Evolutionary conservation across 2,113 vertebrate genomes (phyloP).

Genomic region (Chitala chitala): DNA sequence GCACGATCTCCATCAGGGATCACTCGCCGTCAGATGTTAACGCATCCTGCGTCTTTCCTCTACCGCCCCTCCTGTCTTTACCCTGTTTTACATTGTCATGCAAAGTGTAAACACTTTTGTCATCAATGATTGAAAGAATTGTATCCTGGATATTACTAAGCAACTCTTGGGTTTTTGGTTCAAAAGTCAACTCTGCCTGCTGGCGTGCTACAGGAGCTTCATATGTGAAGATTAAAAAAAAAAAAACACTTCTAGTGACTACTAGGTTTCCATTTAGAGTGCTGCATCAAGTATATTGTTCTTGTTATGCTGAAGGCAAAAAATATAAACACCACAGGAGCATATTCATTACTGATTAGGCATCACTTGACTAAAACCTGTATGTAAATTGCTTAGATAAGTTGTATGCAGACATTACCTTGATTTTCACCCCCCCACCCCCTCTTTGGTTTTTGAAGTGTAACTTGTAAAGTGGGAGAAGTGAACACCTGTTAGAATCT

Average conservation of each 20-base stretch:
- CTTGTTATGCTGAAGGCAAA: conserved; percentile 77
- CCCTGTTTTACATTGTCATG: conserved; percentile 15
- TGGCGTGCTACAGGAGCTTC: conserved; percentile 82
- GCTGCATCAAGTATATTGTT: conserved; percentile 88
- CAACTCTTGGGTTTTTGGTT: conserved; percentile 49
- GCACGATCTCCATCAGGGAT: not conserved
- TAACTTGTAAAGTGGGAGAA: conserved; percentile 77
- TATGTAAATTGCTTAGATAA: conserved; percentile 89
- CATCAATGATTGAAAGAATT: conserved; percentile 34
- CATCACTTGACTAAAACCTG: conserved; percentile 81
- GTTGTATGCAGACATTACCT: conserved; percentile 81
- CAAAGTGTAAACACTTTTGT: conserved; percentile 30
- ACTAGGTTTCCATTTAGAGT: conserved; percentile 83
- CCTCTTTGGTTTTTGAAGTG: conserved; percentile 73
- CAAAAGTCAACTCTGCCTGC: conserved; percentile 75
- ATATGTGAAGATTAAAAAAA: conserved; percentile 77
- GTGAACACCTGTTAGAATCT: conserved; percentile 69
- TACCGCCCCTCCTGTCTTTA: not conserved
- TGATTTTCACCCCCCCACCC: conserved; percentile 51
- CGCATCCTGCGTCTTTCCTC: conserved; percentile 15
- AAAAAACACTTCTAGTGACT: conserved; percentile 78
- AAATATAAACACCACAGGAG: conserved; percentile 48
- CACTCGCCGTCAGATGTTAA: not conserved
- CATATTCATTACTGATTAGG: conserved; percentile 81
- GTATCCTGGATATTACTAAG: conserved; percentile 41